Evolutionary conservation across 2,888 invertebrate species (phyloP).

Genomic region (Dynastes tityus): DNA sequence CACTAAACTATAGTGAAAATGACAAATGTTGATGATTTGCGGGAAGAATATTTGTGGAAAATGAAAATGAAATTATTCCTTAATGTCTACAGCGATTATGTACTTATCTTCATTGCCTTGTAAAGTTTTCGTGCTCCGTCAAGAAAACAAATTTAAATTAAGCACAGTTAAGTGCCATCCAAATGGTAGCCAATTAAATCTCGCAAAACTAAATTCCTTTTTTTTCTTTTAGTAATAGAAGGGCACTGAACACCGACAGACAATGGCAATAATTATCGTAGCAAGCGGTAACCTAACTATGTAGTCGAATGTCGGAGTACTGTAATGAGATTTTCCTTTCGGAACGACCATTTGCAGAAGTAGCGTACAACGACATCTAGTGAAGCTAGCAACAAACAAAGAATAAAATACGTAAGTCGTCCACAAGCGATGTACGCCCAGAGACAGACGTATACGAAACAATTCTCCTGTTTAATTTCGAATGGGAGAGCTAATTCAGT

Average conservation of each 20-base stretch:
- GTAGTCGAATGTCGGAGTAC: neutral
- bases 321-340: constrained; percentile 14
- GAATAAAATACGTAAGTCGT: constrained; percentile 14
- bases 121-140: no score
- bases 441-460: constrained; percentile 19
- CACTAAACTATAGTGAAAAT: no score
- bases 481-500: constrained; percentile 29
- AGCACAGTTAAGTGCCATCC: no score
- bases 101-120: no score
- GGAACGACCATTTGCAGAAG: neutral
- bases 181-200: neutral
- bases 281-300: constrained; percentile 2
- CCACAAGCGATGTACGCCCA: neutral
- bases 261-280: constrained; percentile 10
- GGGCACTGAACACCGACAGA: neutral
- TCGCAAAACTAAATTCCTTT: neutral
- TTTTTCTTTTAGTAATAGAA: neutral
- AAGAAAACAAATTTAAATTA: no score
- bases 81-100: no score
- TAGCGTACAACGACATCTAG: neutral
- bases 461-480: constrained; percentile 39
- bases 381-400: constrained; percentile 16
- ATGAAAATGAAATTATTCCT: no score
- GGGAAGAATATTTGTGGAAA: no score
- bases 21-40: no score